These are phyloP conservation scores for Heliconius ismenius DNA, from an alignment of 2,888 invertebrate species.

Conservation along the genomic window DNA sequence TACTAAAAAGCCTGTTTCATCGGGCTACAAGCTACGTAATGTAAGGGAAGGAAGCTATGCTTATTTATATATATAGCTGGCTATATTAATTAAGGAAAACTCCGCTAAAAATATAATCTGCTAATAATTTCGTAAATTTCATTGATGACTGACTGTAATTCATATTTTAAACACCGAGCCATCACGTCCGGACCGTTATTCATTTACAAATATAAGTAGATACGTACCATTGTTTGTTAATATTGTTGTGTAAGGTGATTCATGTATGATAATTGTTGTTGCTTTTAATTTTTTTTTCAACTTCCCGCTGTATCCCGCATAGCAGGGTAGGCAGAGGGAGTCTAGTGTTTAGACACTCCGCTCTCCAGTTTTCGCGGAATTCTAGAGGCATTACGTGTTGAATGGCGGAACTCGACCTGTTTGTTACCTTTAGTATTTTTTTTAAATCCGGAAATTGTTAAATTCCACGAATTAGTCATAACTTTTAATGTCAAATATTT, in stretches of 20 bases:
- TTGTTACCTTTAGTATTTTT: slow-evolving; percentile 38
- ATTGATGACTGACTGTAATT: background rate
- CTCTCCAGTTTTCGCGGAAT: too few relatives aligned
- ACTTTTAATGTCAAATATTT: slow-evolving; percentile 25
- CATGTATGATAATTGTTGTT: slow-evolving; percentile 40
- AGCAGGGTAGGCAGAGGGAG: too few relatives aligned
- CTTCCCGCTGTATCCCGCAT: too few relatives aligned
- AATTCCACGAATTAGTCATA: slow-evolving; percentile 1
- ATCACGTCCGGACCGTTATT: slow-evolving; percentile 34
- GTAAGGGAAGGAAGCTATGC: background rate
- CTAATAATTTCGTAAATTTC: background rate
- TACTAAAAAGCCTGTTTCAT: background rate
- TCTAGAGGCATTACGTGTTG: too few relatives aligned
- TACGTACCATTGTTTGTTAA: slow-evolving; percentile 41
- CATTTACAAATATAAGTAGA: slow-evolving; percentile 34
- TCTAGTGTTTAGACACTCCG: too few relatives aligned
- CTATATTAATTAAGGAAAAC: background rate
- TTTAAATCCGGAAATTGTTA: slow-evolving; percentile 23
- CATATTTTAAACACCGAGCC: slow-evolving; percentile 22
- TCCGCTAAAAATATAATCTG: background rate
- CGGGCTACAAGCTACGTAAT: background rate
- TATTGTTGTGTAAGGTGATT: slow-evolving; percentile 40
- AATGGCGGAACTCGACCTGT: too few relatives aligned
- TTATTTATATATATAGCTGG: background rate
- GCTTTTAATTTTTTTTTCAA: slow-evolving; percentile 23